Base-by-base conservation (phyloP, 2,888 invertebrate genomes). In the Micoletzkya japonica region DNA sequence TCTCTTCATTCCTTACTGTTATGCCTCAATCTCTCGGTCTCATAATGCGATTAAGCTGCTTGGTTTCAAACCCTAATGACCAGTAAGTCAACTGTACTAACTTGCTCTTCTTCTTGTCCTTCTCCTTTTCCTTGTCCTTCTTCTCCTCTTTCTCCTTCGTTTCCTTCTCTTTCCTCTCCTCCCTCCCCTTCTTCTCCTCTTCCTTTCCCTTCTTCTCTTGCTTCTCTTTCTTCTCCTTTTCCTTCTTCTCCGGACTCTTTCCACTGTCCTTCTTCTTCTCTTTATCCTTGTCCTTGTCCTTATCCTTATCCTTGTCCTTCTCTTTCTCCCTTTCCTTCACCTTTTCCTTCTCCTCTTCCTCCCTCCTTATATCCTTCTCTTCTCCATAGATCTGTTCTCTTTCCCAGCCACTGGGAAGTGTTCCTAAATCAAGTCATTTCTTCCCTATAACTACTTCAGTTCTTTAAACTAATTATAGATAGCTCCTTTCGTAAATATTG, bases 171-270 rank as follows among this genome's bases (percentile, higher is more conserved):
- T 37, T 34, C 37, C 30, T 39, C 34, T 28, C 52, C 34, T 52
- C 17, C 7, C 39, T 36, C 28, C 36, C 39, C 50, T 39, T 61
- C 49, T 57, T 54, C 44, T 34, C 50, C 30, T 34, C 68, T 30
- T 57, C 50, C 26, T 61, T 32, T 17, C 30, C 57, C 49, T 50
- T 26, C 26, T 68, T 61, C 36, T 14, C 36, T 61, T 54, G 50
- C 57, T 70, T 61, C 63, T 71, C 60, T 34, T 66, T 26, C 28
- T 68, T 50, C 61, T 68, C 69, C 34, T 69, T 66, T n/a, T 72
- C 70, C 32, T 73, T 59, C 26, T 70, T 37, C 10, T 59, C 37
- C 26, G 56, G 50, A 52, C 69, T 56, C 60, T 54, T 50, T 37
- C 67, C 58, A 36, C 58, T 56, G 26, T 60, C 59, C 17, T 56